Evolutionary conservation across 1,140 invertebrate genomes (phyloP), one percentile per base, ranked within the genome.

Genomic region (Acromyrmex heyeri): DNA sequence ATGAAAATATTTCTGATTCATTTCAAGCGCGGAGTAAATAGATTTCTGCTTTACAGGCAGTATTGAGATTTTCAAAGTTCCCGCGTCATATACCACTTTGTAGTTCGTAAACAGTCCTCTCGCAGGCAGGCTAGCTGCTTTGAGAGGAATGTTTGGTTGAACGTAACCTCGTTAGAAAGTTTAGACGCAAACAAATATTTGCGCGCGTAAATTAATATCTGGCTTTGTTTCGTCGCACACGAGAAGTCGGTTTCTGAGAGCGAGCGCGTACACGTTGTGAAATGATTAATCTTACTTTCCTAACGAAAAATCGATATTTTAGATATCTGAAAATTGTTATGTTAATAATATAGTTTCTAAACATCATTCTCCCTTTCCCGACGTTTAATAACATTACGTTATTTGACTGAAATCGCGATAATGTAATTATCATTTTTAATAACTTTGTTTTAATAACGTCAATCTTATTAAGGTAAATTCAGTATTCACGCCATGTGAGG

Each of bases 131-230:
- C 21, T 75, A 75, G 18, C n/a, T 83, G 18, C n/a, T 83, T 75
- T 83, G 69, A 83, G 55, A 82, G 69, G 27, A 75, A 83, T 83
- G n/a, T 75, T 83, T 61, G 69, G 69, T 8, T 57, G 24, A 73
- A 73, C 69, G 55, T 83, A 83, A 83, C 38, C n/a, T 83, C 79
- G 55, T 83, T 83, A 75, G 79, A 62, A 83, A 83, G 79, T 83
- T 83, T 75, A 44, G 55, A 82, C 69, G 48, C 62, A 30, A 59
- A 57, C 67, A 72, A 83, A 83, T 75, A 83, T 83, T 83, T 75
- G 70, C 55, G 18, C 24, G 57, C 55, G 69, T n/a, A 83, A 75
- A 83, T 83, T 83, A 83, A 83, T 83, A 83, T 62, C 69, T 83
- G 79, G 55, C 79, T 83, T 83, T 83, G 79, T 75, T 75, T 62